A percentile compares a stretch with the other conserved stretches of the same genome.
Conservation (phyloP, 2,888 invertebrate genomes). For the Icerya purchasi region DNA sequence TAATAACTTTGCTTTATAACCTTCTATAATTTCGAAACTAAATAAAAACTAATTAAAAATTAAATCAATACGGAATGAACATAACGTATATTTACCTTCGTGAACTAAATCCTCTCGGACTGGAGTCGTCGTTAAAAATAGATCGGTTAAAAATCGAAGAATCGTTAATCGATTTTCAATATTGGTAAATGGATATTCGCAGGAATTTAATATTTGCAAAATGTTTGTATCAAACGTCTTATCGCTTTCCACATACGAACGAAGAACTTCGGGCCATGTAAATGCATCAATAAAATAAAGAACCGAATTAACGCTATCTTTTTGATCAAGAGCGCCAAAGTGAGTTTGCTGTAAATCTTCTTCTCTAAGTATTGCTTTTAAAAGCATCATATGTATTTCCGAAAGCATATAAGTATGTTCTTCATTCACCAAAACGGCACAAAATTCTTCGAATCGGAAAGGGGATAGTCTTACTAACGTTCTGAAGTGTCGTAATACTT, state of each 20-base stretch:
- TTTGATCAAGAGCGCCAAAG: constrained; percentile 89
- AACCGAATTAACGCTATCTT: constrained; percentile 87
- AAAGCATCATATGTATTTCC: constrained; percentile 81
- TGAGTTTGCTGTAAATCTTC: constrained; percentile 87
- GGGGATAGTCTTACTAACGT: constrained; percentile 79
- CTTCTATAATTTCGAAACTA: too few species aligned
- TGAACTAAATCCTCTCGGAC: constrained; percentile 82
- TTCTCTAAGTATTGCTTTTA: constrained; percentile 75
- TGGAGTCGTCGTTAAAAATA: constrained; percentile 78
- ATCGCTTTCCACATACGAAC: constrained; percentile 81
- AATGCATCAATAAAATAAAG: constrained; percentile 81
- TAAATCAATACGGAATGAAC: too few species aligned
- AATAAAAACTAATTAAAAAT: too few species aligned
- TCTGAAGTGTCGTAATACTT: constrained; percentile 81
- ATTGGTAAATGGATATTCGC: constrained; percentile 72
- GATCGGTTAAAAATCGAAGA: constrained; percentile 77
- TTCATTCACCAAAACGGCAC: constrained; percentile 73
- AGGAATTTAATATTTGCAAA: constrained; percentile 41
- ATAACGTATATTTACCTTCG: too few species aligned
- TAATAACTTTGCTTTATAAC: too few species aligned
- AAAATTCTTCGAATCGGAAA: constrained; percentile 90
- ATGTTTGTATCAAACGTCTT: constrained; percentile 51
- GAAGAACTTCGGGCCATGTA: constrained; percentile 87
- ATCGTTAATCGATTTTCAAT: constrained; percentile 59
- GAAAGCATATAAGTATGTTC: constrained; percentile 79